Base-by-base conservation (phyloP, 2,113 vertebrate species). In the Trachemys scripta region DNA sequence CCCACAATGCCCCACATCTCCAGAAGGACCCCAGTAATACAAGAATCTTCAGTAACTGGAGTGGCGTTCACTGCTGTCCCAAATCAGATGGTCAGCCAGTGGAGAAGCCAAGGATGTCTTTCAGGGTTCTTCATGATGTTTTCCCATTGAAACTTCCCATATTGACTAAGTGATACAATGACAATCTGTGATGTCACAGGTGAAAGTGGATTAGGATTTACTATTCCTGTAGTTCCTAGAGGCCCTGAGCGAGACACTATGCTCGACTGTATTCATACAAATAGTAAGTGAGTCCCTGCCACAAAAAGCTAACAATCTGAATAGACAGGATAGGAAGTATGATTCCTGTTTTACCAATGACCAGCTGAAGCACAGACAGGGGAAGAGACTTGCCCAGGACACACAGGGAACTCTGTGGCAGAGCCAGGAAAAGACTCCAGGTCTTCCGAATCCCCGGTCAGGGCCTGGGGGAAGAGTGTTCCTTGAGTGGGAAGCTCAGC, bases 151-250 rank as follows among this genome's bases (percentile, higher is more conserved):
- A 16, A 35, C 16, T 54, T 13, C 7, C 24, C 75, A 27, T 13
- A 45, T 13, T 27, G 24, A 42, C 50, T 84, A 8, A 76, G 0
- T 0, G 8, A 50, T 27, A 49, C 16, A 0, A 1, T 9, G 3
- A 20, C 35, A 22, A 31, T 79, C 72, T 42, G 72, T 24, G 38
- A 42, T 42, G n/a, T 76, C 38, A 22, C 20, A 12, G 22, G n/a
- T 42, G 19, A 10, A 38, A 76, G n/a, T 10, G 38, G 72, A 11
- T 20, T 24, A 76, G 17, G n/a, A 42, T 22, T 45, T 42, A 76
- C 20, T 22, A 24, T 62, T 17, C 69, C 35, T n/a, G 65, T n/a
- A 69, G 14, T 19, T n/a, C 2, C 29, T n/a, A n/a, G 35, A 69
- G 62, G 62, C 62, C 16, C 62, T 7, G 8, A 19, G 13, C 8